These are phyloP conservation scores for Dendroctonus ponderosae DNA, from an alignment of 1,140 invertebrate species.

Conservation along the genomic window DNA sequence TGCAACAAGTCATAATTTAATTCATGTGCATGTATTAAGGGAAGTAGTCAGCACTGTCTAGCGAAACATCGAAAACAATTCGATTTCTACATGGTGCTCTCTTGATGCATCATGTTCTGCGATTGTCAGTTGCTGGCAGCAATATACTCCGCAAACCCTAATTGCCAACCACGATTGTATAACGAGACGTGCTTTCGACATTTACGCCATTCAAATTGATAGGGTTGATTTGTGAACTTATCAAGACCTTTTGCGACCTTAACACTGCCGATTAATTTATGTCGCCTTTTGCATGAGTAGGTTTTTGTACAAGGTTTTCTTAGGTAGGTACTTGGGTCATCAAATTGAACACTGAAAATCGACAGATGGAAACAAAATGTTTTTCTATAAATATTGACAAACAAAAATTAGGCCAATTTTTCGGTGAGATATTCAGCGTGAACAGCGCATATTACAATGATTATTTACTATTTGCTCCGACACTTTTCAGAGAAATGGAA, in stretches of 20 bases:
- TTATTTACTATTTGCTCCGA: too few relatives aligned
- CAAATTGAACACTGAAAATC: neutral
- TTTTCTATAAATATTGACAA: neutral
- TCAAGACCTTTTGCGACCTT: neutral
- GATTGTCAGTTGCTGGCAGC: conserved; percentile 21
- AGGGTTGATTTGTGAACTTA: conserved; percentile 11
- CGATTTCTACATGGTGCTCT: conserved; percentile 4
- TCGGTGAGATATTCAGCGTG: neutral
- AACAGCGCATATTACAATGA: too few relatives aligned
- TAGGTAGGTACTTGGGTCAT: neutral
- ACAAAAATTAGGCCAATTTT: neutral
- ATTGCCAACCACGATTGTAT: conserved; percentile 16
- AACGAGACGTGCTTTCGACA: conserved; percentile 22
- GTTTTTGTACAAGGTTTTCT: neutral
- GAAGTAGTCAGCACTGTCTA: too few relatives aligned
- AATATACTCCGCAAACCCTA: conserved; percentile 8
- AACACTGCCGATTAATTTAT: neutral
- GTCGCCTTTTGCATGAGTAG: neutral
- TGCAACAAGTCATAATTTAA: too few relatives aligned
- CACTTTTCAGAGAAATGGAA: too few relatives aligned
- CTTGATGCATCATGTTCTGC: conserved; percentile 12
- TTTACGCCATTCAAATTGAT: conserved; percentile 22
- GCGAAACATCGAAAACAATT: conserved; percentile 6
- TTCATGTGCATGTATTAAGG: too few relatives aligned
- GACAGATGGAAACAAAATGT: neutral